Conservation (phyloP, 2,888 invertebrate genomes). For the Melanchra persicariae region DNA sequence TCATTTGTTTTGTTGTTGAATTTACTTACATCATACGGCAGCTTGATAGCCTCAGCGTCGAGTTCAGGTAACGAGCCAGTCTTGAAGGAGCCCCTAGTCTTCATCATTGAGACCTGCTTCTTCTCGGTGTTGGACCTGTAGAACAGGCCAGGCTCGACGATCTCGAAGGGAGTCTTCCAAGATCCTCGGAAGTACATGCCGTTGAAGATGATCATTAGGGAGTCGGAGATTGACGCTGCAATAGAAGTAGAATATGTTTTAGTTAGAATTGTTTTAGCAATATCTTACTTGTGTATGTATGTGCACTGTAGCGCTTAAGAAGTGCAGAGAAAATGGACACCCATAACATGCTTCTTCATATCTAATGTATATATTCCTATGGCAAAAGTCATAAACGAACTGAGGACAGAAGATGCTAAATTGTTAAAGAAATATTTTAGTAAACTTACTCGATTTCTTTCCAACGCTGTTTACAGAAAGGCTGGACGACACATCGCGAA, state of each 20-base stretch:
- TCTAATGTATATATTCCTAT: neutral
- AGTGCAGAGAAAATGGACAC: too few relatives aligned
- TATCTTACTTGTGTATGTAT: too few relatives aligned
- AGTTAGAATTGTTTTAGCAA: neutral
- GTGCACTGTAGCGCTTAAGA: too few relatives aligned
- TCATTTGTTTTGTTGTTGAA: too few relatives aligned
- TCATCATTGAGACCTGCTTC: conserved; percentile 93
- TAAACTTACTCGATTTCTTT: conserved; percentile 86
- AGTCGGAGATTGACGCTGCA: conserved; percentile 85
- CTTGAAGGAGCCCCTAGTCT: conserved; percentile 91
- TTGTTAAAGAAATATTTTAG: neutral
- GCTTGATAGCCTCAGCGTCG: conserved; percentile 92
- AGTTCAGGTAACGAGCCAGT: conserved; percentile 91
- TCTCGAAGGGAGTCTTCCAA: conserved; percentile 93
- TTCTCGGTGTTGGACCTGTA: conserved; percentile 91
- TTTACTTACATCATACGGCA: conserved; percentile 93
- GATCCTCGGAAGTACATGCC: conserved; percentile 95
- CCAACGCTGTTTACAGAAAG: conserved; percentile 92
- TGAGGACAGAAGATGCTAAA: neutral
- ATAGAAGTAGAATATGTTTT: neutral
- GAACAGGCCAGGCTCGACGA: conserved; percentile 91
- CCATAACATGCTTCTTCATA: too few relatives aligned
- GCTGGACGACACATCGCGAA: conserved; percentile 90
- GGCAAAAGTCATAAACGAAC: neutral
- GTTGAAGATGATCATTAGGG: conserved; percentile 93